Evolutionary conservation across 2,113 vertebrate genomes (phyloP).

Genomic region (Tetrao urogallus): DNA sequence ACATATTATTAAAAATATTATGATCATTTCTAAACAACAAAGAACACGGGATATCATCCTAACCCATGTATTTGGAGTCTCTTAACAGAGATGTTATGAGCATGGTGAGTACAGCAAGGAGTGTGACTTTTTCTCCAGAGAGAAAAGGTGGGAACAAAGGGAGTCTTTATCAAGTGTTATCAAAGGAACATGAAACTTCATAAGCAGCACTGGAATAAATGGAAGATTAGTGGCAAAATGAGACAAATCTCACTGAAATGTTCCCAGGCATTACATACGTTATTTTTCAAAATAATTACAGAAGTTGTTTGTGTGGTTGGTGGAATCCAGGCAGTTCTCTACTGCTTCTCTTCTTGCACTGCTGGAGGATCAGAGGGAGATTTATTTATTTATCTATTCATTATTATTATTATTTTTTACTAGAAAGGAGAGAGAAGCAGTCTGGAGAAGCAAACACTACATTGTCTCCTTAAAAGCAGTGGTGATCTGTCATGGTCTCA

Average conservation of each 20-base stretch:
- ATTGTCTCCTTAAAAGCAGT: background rate
- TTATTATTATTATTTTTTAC: background rate
- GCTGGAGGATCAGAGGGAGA: background rate
- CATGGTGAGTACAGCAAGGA: background rate
- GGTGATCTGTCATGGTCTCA: background rate
- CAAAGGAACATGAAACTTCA: background rate
- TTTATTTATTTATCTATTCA: background rate
- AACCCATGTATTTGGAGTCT: background rate
- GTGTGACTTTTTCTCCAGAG: background rate
- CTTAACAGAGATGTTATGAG: background rate
- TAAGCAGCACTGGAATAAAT: background rate
- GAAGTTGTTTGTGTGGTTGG: background rate
- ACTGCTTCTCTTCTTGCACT: background rate
- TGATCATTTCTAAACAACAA: background rate
- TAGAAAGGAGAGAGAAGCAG: background rate
- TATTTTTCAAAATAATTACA: background rate
- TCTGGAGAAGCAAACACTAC: background rate
- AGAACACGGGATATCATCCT: background rate
- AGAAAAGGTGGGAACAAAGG: background rate
- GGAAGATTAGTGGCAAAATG: background rate
- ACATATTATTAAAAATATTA: background rate
- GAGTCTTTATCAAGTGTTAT: background rate
- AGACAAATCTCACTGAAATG: background rate
- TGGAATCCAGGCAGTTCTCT: background rate
- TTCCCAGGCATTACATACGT: background rate